A percentile compares a stretch with the other conserved stretches of the same genome.
Evolutionary conservation across 1,140 invertebrate genomes (phyloP).

Genomic region (Drosophila pseudoobscura): DNA sequence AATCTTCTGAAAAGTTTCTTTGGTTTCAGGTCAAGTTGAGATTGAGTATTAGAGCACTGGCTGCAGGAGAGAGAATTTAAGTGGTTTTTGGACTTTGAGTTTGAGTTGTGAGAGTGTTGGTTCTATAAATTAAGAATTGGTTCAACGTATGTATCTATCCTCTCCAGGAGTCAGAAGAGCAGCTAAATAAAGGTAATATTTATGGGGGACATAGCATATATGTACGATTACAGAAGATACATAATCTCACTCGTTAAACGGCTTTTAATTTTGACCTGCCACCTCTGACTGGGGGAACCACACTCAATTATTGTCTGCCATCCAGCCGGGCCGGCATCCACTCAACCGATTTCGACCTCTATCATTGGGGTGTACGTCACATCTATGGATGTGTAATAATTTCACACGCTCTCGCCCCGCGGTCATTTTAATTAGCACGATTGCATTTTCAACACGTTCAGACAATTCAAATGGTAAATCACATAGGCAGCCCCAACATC

Average conservation of each 20-base stretch:
- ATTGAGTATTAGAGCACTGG: slow-evolving; percentile 6
- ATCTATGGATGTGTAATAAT: slow-evolving; percentile 57
- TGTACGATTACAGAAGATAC: no score
- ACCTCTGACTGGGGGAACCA: background rate
- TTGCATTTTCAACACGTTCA: slow-evolving; percentile 76
- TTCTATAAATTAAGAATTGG: no score
- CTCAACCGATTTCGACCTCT: background rate
- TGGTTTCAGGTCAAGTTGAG: slow-evolving; percentile 26
- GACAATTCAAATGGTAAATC: slow-evolving; percentile 74
- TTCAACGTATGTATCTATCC: no score
- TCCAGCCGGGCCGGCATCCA: background rate
- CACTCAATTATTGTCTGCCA: slow-evolving; percentile 24
- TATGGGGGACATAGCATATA: background rate
- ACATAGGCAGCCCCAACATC: slow-evolving; percentile 60
- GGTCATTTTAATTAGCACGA: slow-evolving; percentile 79
- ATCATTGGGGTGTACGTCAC: slow-evolving; percentile 3
- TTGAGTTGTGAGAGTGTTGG: no score
- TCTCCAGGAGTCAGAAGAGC: no score
- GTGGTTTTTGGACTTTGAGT: background rate
- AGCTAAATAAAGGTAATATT: no score
- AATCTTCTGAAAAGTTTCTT: slow-evolving; percentile 36
- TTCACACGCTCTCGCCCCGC: slow-evolving; percentile 71
- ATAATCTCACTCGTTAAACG: background rate
- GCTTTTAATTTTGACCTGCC: background rate
- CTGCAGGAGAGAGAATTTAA: slow-evolving; percentile 15